phyloP scores from a whole-genome alignment of 2,888 invertebrate genomes.

The Microctonus hyperodae region DNA sequence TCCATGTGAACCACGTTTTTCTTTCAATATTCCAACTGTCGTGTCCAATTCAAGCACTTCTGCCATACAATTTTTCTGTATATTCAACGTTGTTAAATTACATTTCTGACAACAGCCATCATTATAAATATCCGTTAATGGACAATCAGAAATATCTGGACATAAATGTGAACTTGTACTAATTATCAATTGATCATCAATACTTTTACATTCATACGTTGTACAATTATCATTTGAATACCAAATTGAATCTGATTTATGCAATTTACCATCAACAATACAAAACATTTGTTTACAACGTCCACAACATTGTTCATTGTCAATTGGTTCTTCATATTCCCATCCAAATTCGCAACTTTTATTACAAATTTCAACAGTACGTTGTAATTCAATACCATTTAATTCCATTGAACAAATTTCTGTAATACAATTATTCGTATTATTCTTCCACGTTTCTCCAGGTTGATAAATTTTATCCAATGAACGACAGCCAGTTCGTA shows the following conservation, averaged over 20 bases:
- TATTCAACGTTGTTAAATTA: slow-evolving; percentile 64
- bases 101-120: slow-evolving; percentile 77
- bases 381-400: slow-evolving; percentile 63
- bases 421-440: slow-evolving; percentile 67
- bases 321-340: slow-evolving; percentile 52
- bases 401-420: slow-evolving; percentile 64
- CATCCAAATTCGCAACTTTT: slow-evolving; percentile 63
- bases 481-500: slow-evolving; percentile 67
- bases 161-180: slow-evolving; percentile 68
- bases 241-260: slow-evolving; percentile 69
- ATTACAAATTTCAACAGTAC: slow-evolving; percentile 64
- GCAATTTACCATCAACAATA: slow-evolving; percentile 64
- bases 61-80: slow-evolving; percentile 66
- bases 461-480: slow-evolving; percentile 65
- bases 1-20: slow-evolving; percentile 66
- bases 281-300: slow-evolving; percentile 70
- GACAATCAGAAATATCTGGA: slow-evolving; percentile 71
- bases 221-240: slow-evolving; percentile 73
- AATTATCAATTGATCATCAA: slow-evolving; percentile 62
- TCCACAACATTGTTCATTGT: slow-evolving; percentile 69
- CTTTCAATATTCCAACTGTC: slow-evolving; percentile 69
- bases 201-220: slow-evolving; percentile 65
- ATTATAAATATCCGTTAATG: slow-evolving; percentile 65
- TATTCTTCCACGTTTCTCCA: slow-evolving; percentile 65
- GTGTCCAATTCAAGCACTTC: slow-evolving; percentile 65